These are phyloP conservation scores for Cheirogaleus major DNA, from an alignment of 2,797 vertebrate species.

Conservation along the genomic window DNA sequence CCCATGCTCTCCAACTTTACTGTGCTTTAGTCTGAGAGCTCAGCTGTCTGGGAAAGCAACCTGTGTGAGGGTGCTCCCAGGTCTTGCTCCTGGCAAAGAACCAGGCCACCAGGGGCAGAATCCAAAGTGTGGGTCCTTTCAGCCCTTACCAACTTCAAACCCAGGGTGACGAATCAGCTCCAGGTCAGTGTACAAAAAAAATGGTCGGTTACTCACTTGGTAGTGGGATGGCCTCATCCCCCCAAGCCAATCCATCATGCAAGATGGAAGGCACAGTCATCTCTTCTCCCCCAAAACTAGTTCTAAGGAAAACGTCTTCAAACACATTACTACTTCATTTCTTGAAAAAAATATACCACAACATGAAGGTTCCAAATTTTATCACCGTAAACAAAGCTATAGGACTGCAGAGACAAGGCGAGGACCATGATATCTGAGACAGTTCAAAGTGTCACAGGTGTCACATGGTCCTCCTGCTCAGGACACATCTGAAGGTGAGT, in stretches of 20 bases:
- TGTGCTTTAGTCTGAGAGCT: not conserved
- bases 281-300: not conserved
- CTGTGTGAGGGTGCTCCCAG: slow-evolving; percentile 37
- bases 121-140: not conserved
- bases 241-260: not conserved
- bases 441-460: not conserved
- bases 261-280: not conserved
- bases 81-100: slow-evolving; percentile 54
- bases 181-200: not conserved
- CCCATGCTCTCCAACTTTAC: not conserved
- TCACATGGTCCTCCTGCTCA: not conserved
- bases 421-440: not conserved
- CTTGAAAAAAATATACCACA: not conserved
- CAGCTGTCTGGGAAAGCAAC: slow-evolving; percentile 66
- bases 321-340: not conserved
- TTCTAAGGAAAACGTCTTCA: not conserved
- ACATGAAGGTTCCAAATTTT: not conserved
- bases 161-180: not conserved
- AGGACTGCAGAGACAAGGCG: not conserved
- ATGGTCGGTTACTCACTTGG: too few relatives aligned
- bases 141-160: not conserved
- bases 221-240: not conserved
- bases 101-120: not conserved
- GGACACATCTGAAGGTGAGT: not conserved
- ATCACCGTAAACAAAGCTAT: not conserved